Percentiles rank a stretch among this genome's conserved stretches.
phyloP scores from a whole-genome alignment of 2,797 vertebrate species.

The Hippopotamyrus pictus region DNA sequence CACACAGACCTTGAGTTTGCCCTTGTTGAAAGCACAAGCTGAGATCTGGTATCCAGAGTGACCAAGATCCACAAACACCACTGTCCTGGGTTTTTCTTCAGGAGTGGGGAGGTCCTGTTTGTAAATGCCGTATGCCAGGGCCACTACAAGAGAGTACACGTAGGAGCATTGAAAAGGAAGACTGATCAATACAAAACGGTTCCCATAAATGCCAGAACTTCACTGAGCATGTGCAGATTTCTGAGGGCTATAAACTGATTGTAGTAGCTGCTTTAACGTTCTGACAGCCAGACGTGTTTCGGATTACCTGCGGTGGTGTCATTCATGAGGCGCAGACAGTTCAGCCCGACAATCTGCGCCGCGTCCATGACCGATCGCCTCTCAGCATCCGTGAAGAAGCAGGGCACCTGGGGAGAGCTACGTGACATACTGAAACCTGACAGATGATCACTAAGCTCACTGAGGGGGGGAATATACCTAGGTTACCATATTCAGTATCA shows the following conservation, averaged over 20 bases:
- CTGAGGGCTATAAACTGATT: not conserved
- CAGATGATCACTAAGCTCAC: not conserved
- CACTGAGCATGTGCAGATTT: not conserved
- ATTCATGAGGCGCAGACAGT: constrained; percentile 88
- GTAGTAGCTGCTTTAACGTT: not conserved
- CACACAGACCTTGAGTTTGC: constrained; percentile 83
- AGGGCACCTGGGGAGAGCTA: constrained; percentile 70
- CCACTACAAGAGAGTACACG: constrained; percentile 59
- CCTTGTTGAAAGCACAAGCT: constrained; percentile 94
- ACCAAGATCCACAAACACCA: constrained; percentile 93
- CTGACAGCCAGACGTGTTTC: not conserved
- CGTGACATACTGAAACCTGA: not conserved
- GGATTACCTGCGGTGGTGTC: constrained; percentile 86
- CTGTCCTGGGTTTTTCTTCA: constrained; percentile 89
- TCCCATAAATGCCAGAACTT: not conserved
- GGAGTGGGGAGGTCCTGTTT: constrained; percentile 90
- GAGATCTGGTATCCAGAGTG: constrained; percentile 95
- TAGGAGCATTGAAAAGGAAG: constrained; percentile 19
- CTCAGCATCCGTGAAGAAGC: constrained; percentile 86
- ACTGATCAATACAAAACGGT: not conserved
- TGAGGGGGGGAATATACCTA: not conserved
- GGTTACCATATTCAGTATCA: not conserved
- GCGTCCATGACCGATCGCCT: constrained; percentile 89
- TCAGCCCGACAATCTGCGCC: constrained; percentile 91
- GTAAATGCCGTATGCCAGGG: constrained; percentile 95